Conservation (phyloP, 2,888 invertebrate genomes). For the Crematogaster levior region DNA sequence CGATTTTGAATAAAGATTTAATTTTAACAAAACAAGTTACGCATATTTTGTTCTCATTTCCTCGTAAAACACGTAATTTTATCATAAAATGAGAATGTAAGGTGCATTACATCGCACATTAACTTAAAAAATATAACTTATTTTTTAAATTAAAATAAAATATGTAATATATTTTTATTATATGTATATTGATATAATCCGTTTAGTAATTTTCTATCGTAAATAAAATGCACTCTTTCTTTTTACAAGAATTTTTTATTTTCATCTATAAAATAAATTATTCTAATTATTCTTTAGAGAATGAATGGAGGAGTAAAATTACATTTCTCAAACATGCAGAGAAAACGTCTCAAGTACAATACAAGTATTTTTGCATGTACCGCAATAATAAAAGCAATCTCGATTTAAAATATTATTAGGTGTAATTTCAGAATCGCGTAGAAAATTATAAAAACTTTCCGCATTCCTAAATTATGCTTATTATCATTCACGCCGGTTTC, state of each 20-base stretch:
- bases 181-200: not conserved
- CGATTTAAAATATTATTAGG: not conserved
- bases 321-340: not conserved
- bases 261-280: not conserved
- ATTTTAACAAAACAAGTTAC: not conserved
- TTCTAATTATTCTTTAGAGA: not conserved
- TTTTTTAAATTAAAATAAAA: too few species aligned
- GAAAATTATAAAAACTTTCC: not conserved
- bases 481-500: not conserved
- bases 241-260: not conserved
- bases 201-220: not conserved
- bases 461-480: not conserved
- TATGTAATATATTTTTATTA: not conserved
- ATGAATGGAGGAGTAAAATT: not conserved
- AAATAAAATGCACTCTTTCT: not conserved
- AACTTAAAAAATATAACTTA: too few species aligned
- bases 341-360: not conserved
- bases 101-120: not conserved
- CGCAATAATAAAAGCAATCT: conserved; percentile 4
- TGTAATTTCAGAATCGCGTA: not conserved
- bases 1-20: conserved; percentile 15
- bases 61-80: not conserved
- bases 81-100: not conserved
- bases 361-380: not conserved
- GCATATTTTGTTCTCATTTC: not conserved